Base-by-base conservation (phyloP, 2,113 vertebrate species). In the Tragelaphus strepsiceros region DNA sequence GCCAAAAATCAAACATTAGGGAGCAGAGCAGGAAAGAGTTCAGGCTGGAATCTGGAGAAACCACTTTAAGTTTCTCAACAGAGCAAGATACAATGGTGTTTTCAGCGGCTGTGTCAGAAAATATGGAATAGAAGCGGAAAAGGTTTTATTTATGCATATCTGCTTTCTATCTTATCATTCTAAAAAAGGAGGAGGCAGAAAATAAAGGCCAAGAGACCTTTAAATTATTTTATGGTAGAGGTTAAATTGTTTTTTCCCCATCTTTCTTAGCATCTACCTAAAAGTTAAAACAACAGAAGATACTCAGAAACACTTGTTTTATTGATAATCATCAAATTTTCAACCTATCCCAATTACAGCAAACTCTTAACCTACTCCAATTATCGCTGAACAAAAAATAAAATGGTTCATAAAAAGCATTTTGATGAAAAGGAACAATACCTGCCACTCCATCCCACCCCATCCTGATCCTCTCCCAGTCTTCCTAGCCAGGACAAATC, bases 31-130 rank as follows among this genome's bases (percentile, higher is more conserved):
- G 22, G 4, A 58, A 95, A 43, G 32, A 53, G 21, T 30, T 80
- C 21, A 92, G 58, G 81, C n/a, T 90, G 54, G 8, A 71, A 35
- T 86, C 21, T 83, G 43, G 30, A 96, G 35, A 94, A 90, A 39
- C 5, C 30, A 95, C 32, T 77, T 64, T 10, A 95, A 88, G 22
- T 94, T 95, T 96, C 90, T 88, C 74, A 92, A 92, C 14, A 92
- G 3, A 88, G 26, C 17, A 43, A 92, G 58, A 32, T 84, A 62
- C 90, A 90, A 3, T 28, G 51, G 17, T 62, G 3, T 26, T 54
- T 94, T 89, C 39, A 59, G n/a, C 58, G 1, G 24, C 78, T 78
- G 3, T 43, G 61, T 51, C 17, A 80, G 14, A 80, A 85, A 97
- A 56, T 35, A 88, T 26, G 6, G 96, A 94, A 64, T n/a, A 28